phyloP scores from a whole-genome alignment of 2,888 invertebrate species.

The Branchipolynoe longqiensis region DNA sequence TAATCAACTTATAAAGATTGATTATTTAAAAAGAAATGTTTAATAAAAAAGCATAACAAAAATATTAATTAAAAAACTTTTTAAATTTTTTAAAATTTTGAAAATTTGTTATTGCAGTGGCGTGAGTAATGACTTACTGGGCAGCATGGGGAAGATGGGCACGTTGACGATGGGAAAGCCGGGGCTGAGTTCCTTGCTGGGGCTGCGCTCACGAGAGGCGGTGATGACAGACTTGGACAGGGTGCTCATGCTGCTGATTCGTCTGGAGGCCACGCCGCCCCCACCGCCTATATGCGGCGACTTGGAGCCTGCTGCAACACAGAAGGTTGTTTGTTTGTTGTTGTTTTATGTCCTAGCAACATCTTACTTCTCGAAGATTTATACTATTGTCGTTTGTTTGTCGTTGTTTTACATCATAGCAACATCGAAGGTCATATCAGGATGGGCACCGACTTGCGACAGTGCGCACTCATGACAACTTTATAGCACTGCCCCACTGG shows the following conservation, averaged over 20 bases:
- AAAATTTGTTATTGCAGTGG: neutral
- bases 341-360: no score
- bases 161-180: conserved; percentile 66
- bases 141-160: conserved; percentile 65
- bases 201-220: conserved; percentile 51
- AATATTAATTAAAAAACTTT: neutral
- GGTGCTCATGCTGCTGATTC: conserved; percentile 90
- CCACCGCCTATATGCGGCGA: neutral
- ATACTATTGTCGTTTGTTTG: no score
- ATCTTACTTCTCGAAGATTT: no score
- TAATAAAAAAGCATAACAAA: neutral
- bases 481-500: no score
- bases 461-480: no score
- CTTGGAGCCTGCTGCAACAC: neutral
- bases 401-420: no score
- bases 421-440: no score
- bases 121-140: conserved; percentile 61
- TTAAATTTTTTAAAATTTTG: neutral
- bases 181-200: conserved; percentile 59
- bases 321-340: no score
- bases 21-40: no score
- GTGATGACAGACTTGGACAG: conserved; percentile 25
- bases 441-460: no score
- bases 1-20: neutral
- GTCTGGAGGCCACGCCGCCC: conserved; percentile 86